These are phyloP conservation scores for Drosophila kepulauana DNA, from an alignment of 1,140 invertebrate genomes.

Conservation along the genomic window DNA sequence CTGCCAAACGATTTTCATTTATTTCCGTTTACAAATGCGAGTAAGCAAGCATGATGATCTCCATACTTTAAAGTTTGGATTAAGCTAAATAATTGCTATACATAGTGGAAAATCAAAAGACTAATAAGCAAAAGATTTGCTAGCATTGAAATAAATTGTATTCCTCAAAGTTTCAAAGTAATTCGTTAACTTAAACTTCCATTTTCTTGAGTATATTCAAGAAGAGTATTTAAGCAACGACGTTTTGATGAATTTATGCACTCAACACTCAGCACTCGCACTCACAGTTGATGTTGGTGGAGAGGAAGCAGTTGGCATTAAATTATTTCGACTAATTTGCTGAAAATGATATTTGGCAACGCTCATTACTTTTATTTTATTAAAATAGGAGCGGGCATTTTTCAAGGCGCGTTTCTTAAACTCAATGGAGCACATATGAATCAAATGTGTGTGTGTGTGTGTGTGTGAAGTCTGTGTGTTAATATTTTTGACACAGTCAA, in stretches of 20 bases:
- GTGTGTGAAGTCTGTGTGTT: constrained; percentile 21
- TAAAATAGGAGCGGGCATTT: constrained; percentile 40
- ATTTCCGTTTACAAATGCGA: background rate
- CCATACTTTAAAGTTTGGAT: background rate
- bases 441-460: constrained; percentile 18
- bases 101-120: constrained; percentile 10
- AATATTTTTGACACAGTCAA: constrained; percentile 28
- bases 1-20: background rate
- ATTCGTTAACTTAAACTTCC: no score
- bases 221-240: constrained; percentile 2
- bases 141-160: no score
- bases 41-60: background rate
- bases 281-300: background rate
- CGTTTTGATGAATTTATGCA: background rate
- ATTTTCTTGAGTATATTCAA: background rate
- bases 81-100: background rate
- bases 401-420: constrained; percentile 24
- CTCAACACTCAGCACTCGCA: no score
- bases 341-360: constrained; percentile 34
- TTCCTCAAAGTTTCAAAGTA: no score
- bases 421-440: constrained; percentile 54
- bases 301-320: constrained; percentile 26
- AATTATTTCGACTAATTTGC: constrained; percentile 54
- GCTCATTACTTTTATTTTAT: constrained; percentile 55
- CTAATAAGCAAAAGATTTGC: background rate